Conservation (phyloP, 2,113 vertebrate genomes). For the Ammodytes marinus region DNA sequence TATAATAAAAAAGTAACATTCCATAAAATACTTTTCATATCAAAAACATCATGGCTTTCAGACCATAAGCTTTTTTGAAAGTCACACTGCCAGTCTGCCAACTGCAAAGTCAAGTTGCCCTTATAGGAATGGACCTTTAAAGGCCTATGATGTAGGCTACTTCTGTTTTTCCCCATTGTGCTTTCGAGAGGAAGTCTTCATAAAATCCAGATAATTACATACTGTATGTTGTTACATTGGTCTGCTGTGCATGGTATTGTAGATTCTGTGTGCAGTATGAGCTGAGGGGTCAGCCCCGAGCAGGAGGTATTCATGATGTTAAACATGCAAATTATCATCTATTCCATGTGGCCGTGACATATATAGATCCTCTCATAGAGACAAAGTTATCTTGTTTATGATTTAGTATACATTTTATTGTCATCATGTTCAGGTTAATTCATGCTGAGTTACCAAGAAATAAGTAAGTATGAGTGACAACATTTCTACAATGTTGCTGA, state of each 20-base stretch:
- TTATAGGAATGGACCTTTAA: neutral
- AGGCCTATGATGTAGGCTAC: neutral
- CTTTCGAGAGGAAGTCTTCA: slow-evolving; percentile 26
- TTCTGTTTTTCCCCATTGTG: slow-evolving; percentile 50
- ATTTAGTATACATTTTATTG: slow-evolving; percentile 7
- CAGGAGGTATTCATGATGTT: slow-evolving; percentile 8
- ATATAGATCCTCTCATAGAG: neutral
- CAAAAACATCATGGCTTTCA: neutral
- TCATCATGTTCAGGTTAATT: neutral
- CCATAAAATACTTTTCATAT: neutral
- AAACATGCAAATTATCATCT: slow-evolving; percentile 6
- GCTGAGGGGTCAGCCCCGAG: neutral
- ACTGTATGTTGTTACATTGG: neutral
- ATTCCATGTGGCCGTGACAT: neutral
- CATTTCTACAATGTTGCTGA: neutral
- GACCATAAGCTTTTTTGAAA: neutral
- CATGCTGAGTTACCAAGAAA: neutral
- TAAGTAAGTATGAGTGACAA: neutral
- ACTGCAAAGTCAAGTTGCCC: neutral
- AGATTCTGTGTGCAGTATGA: slow-evolving; percentile 11
- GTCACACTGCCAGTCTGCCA: too few species aligned
- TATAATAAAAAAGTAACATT: neutral
- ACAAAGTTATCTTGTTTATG: neutral
- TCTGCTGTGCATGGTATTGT: neutral
- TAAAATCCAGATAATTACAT: neutral